Conservation (phyloP, 1,140 invertebrate species). For the Diachasmimorpha longicaudata region DNA sequence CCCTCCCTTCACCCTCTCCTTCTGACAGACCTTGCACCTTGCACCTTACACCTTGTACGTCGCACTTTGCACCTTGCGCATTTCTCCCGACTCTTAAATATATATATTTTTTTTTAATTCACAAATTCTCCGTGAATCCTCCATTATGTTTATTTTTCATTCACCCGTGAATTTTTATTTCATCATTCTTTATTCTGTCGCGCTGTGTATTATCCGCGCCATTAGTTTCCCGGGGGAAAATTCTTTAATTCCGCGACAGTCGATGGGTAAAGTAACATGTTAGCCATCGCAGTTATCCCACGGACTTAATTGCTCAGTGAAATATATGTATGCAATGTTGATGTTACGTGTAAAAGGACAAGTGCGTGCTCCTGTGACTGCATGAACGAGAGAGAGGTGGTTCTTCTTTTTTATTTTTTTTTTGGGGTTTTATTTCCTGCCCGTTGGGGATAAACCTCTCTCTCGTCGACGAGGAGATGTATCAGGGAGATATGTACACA, state of each 20-base stretch:
- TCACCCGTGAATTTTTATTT: not conserved
- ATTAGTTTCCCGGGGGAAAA: not conserved
- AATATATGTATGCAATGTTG: constrained; percentile 7
- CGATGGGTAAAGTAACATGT: constrained; percentile 5
- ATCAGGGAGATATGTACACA: not conserved
- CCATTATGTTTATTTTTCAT: not conserved
- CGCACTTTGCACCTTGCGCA: constrained; percentile 7
- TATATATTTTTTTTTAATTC: not conserved
- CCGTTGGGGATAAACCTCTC: not conserved
- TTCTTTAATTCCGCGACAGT: not conserved
- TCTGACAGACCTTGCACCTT: constrained; percentile 17
- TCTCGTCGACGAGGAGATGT: not conserved
- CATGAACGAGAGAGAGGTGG: not conserved
- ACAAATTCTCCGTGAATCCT: not conserved
- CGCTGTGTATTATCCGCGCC: not conserved
- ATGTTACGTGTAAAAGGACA: constrained; percentile 10
- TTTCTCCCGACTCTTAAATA: not conserved
- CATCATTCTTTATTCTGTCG: not conserved
- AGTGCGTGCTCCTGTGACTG: constrained; percentile 10
- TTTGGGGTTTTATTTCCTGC: not conserved
- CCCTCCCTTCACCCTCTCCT: too few relatives aligned
- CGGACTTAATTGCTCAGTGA: constrained; percentile 7
- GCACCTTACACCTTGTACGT: constrained; percentile 22
- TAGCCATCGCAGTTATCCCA: not conserved
- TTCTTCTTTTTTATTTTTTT: not conserved